Base-by-base conservation (phyloP, 2,888 invertebrate genomes). In the Rhodophaea formosa region DNA sequence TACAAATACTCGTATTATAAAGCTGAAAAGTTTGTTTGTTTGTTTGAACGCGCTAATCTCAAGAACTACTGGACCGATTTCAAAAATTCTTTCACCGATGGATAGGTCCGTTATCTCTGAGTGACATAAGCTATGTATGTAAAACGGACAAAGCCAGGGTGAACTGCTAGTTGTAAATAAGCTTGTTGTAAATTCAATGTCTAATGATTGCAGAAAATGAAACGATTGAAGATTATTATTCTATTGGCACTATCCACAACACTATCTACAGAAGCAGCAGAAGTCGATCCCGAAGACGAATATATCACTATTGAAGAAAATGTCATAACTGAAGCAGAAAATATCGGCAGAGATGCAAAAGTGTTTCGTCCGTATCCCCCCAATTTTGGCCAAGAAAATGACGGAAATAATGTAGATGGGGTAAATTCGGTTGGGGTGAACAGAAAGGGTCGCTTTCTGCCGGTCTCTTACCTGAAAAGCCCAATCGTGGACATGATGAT, bases 401-500 rank as follows among this genome's bases (percentile, higher is more conserved):
- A 45, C 2, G 43, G 66, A 23, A 59, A 68, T 14, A 56, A 61
- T n/a, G 59, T 56, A 51, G 57, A 63, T 47, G 64, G 59, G 10
- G 47, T 57, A 10, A 49, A 53, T 47, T 16, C 49, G 17, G 49
- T 52, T 43, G 7, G 52, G 8, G 43, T 32, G 12, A 59, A 69
- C 0, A 59, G 64, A 10, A 59, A 65, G 16, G 53, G 58, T 39
- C 74, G 88, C 10, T 85, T 75, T 49, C 70, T 82, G 8, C 64
- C 70, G 35, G 82, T 80, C 75, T 79, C 87, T 2, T 85, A 85
- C 60, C 82, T 80, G 14, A 84, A 84, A 60, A 88, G 77, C 57
- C 82, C 82, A 0, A 75, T 89, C 8, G 81, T 85, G n/a, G 84
- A 88, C 42, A 75, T 87, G 67, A 80, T 91, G 84, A 72, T 84